A percentile compares a stretch with the other conserved stretches of the same genome.
phyloP scores from a whole-genome alignment of 2,888 invertebrate genomes.

The Physocephala rufipes region DNA sequence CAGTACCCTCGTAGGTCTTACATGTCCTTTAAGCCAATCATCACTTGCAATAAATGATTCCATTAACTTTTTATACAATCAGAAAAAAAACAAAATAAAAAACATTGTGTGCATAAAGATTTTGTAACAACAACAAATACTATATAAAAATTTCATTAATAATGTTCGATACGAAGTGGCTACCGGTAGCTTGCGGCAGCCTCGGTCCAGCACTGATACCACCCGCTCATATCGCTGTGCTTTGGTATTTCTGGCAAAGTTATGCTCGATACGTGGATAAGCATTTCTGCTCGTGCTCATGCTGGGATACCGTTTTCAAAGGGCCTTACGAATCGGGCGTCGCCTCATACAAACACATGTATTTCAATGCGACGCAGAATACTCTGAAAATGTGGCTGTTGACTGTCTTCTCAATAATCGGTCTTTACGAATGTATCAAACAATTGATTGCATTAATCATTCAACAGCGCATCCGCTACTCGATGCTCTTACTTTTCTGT shows the following conservation, averaged over 20 bases:
- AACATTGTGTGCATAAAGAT: not conserved
- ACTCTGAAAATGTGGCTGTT: constrained; percentile 74
- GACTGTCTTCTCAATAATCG: constrained; percentile 70
- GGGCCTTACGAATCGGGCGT: constrained; percentile 77
- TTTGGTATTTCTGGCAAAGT: constrained; percentile 75
- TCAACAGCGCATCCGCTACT: constrained; percentile 68
- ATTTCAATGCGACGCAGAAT: constrained; percentile 75
- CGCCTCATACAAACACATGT: constrained; percentile 76
- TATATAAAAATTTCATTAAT: not conserved
- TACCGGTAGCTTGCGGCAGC: constrained; percentile 64
- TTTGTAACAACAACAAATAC: not conserved
- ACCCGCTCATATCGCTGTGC: constrained; percentile 71
- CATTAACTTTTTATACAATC: too few relatives aligned
- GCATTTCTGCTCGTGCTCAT: constrained; percentile 75
- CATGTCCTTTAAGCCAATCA: too few relatives aligned
- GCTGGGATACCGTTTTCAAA: constrained; percentile 82
- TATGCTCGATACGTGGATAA: constrained; percentile 74
- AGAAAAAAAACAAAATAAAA: not conserved
- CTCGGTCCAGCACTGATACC: constrained; percentile 69
- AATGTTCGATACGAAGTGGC: constrained; percentile 64
- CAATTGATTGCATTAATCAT: constrained; percentile 69
- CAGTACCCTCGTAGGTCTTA: too few relatives aligned
- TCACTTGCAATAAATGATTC: too few relatives aligned
- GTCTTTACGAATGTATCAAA: constrained; percentile 72
- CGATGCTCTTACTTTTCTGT: constrained; percentile 73